These are phyloP conservation scores for Oreohelix idahoensis DNA, from an alignment of 1,140 invertebrate genomes.

Conservation along the genomic window DNA sequence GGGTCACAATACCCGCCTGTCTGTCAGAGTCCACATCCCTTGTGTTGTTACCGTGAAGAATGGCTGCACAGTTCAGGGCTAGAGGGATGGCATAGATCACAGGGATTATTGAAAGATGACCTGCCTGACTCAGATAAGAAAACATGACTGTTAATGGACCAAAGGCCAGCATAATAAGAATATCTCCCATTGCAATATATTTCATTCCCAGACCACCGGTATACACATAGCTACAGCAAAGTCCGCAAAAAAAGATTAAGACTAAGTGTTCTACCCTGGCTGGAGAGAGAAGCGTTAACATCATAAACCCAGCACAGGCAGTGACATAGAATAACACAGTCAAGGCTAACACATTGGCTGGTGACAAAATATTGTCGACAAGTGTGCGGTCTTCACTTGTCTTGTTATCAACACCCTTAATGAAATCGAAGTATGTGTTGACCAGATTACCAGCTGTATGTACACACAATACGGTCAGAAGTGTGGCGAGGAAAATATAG, in stretches of 20 bases:
- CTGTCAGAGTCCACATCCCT: slow-evolving; percentile 89
- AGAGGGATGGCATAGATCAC: slow-evolving; percentile 94
- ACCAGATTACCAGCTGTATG: slow-evolving; percentile 96
- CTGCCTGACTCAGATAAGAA: slow-evolving; percentile 92
- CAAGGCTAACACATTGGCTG: slow-evolving; percentile 88
- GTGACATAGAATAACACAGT: slow-evolving; percentile 89
- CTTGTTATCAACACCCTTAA: slow-evolving; percentile 91
- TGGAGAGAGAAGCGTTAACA: slow-evolving; percentile 85
- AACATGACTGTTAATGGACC: slow-evolving; percentile 95
- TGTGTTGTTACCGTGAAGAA: slow-evolving; percentile 94
- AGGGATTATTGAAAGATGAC: slow-evolving; percentile 78
- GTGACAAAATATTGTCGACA: slow-evolving; percentile 89
- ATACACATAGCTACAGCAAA: slow-evolving; percentile 85
- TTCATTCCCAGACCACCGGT: slow-evolving; percentile 92
- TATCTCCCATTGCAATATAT: slow-evolving; percentile 91
- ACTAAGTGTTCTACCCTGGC: slow-evolving; percentile 94
- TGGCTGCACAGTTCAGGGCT: slow-evolving; percentile 94
- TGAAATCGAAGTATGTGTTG: slow-evolving; percentile 95
- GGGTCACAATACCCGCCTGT: slow-evolving; percentile 89
- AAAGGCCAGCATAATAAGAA: slow-evolving; percentile 92
- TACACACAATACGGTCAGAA: slow-evolving; percentile 89
- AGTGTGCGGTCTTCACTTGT: slow-evolving; percentile 90
- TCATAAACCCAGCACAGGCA: slow-evolving; percentile 90
- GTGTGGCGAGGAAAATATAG: slow-evolving; percentile 83
- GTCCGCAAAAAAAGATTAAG: slow-evolving; percentile 92